Percentiles rank a stretch among this genome's conserved stretches.
These are phyloP conservation scores for Micronycteris hirsuta DNA, from an alignment of 2,113 vertebrate species.

Conservation along the genomic window DNA sequence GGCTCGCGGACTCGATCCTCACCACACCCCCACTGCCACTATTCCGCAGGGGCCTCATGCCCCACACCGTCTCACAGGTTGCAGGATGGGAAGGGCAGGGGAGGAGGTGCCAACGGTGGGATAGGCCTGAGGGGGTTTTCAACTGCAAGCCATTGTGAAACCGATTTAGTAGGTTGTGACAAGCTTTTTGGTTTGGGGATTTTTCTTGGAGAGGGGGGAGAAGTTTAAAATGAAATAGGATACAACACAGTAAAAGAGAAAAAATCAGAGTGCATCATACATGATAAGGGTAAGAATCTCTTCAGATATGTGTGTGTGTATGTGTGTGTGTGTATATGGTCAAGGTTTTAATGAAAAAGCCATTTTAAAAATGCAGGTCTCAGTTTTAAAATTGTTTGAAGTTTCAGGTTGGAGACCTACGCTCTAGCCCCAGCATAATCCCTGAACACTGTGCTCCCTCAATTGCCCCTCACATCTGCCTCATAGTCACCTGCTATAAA, in stretches of 20 bases:
- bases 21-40: neutral
- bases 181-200: neutral
- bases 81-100: neutral
- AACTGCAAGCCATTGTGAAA: neutral
- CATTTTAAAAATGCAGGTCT: neutral
- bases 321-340: neutral
- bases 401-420: neutral
- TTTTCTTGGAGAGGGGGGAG: neutral
- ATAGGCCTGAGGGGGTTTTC: neutral
- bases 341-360: neutral
- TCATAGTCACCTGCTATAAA: neutral
- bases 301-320: neutral
- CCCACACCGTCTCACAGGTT: neutral
- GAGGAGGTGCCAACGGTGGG: neutral
- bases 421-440: neutral
- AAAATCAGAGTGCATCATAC: neutral
- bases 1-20: neutral
- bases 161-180: neutral
- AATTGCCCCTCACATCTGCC: neutral
- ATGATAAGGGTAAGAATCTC: neutral
- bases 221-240: neutral
- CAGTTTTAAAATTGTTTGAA: neutral
- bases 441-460: neutral
- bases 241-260: neutral
- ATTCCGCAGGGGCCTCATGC: neutral